Evolutionary conservation across 2,797 vertebrate species (phyloP), one percentile per base, ranked within the genome.

Genomic region (Dendrocincla tyrannina): DNA sequence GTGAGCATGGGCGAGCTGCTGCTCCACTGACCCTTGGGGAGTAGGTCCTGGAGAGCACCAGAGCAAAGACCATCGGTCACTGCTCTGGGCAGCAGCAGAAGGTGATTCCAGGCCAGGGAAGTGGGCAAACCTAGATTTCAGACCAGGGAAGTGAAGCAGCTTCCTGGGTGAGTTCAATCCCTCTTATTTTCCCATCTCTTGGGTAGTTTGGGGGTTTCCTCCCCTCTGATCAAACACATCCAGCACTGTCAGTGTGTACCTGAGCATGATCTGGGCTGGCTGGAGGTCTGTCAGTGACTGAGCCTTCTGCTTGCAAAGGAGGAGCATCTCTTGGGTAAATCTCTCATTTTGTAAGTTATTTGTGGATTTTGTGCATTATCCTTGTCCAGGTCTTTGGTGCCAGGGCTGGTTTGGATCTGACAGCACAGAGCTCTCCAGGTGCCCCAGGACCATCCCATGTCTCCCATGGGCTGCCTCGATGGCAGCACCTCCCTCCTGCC

Each of bases 41-140:
- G 50, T 2, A 46, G 49, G 2, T 24, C 9, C 0, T 13, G 63
- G 75, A 28, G 39, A 35, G 42, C 2, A 1, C 0, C 5, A 41
- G 63, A 44, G 52, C 44, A n/a, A 28, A 41, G 30, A 42, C 30
- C 32, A 23, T 27, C 2, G 1, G 11, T 32, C 44, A 23, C 3
- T 0, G 44, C 50, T 27, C 12, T 8, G 39, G 35, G 46, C 42
- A n/a, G 58, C 0, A 4, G 58, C 52, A 49, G 52, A 4, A 35
- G 52, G 39, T 0, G 8, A n/a, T 49, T 42, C 47, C 17, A 42
- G 75, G 47, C 17, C 4, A 7, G 44, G 74, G 19, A 20, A 20
- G 13, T 3, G 3, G 35, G 37, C 18, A 46, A 53, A 69, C 25
- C 11, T 13, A 11, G n/a, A 62, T 44, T 74, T 52, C 63, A 69